A percentile compares a stretch with the other conserved stretches of the same genome.
These are phyloP conservation scores for Drosophila multiciliata DNA, from an alignment of 2,888 invertebrate genomes.

Conservation along the genomic window DNA sequence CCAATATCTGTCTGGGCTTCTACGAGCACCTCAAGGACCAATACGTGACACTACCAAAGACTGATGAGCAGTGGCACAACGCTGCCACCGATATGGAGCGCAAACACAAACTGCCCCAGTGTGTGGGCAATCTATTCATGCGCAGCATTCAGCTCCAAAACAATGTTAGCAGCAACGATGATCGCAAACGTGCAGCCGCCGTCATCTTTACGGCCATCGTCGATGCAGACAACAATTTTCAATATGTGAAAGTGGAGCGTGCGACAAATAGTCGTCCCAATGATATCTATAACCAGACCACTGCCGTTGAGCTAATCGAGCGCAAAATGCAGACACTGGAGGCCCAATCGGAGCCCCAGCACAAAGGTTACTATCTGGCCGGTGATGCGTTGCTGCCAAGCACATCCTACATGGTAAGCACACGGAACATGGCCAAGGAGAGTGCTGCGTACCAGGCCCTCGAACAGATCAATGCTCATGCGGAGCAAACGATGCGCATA, in stretches of 20 bases:
- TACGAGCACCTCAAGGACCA: slow-evolving; percentile 83
- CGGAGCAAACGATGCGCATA: slow-evolving; percentile 79
- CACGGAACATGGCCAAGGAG: slow-evolving; percentile 66
- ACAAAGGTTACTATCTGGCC: slow-evolving; percentile 73
- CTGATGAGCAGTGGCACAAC: slow-evolving; percentile 83
- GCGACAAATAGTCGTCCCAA: slow-evolving; percentile 71
- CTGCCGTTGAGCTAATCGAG: slow-evolving; percentile 77
- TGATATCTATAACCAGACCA: slow-evolving; percentile 81
- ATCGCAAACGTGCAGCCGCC: slow-evolving; percentile 76
- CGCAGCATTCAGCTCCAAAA: slow-evolving; percentile 81
- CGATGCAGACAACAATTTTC: slow-evolving; percentile 82
- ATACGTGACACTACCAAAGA: slow-evolving; percentile 83
- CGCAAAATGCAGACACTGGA: slow-evolving; percentile 64
- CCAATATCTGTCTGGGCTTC: slow-evolving; percentile 84
- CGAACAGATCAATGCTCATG: slow-evolving; percentile 71
- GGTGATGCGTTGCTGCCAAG: slow-evolving; percentile 79
- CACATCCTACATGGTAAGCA: slow-evolving; percentile 79
- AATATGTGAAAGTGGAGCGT: slow-evolving; percentile 81
- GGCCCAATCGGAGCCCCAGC: slow-evolving; percentile 40
- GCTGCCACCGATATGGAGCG: slow-evolving; percentile 81
- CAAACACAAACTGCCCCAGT: slow-evolving; percentile 80
- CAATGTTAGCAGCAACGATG: slow-evolving; percentile 67
- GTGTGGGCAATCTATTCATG: slow-evolving; percentile 82
- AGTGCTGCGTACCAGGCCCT: slow-evolving; percentile 62
- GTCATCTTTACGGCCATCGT: slow-evolving; percentile 82